Base-by-base conservation (phyloP, 2,113 vertebrate species). In the Eulemur rufifrons region DNA sequence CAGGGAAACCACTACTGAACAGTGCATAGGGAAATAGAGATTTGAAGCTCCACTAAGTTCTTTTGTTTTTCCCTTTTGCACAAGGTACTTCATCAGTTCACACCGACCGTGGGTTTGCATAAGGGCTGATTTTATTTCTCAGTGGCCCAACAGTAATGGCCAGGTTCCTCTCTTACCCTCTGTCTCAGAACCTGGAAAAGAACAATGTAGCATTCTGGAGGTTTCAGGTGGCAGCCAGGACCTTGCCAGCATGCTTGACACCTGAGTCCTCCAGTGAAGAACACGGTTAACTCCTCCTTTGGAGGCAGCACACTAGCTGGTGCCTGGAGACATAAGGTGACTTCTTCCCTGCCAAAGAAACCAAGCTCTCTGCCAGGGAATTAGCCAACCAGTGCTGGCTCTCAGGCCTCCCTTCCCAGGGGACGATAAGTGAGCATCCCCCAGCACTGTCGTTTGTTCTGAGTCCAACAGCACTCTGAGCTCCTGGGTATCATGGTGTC, bases 301-400 rank as follows among this genome's bases (percentile, higher is more conserved):
- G 92, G 89, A 95, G 64, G 45, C 95, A 76, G 95, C 90, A 69
- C 95, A 90, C 34, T 91, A 84, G 63, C 95, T 74, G 34, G 76
- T 95, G 95, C 86, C 87, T 90, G 81, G 81, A 97, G 94, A 97
- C 95, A 95, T 97, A 97, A 86, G 92, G 94, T 92, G 90, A 95
- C 77, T 87, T 92, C 95, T 88, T 96, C 66, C 78, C 87, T 98
- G 95, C 95, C 97, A 97, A 94, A 95, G 69, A 97, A 98, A 95
- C 89, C 93, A 96, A 97, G 89, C 69, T 37, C 34, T 64, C 71
- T 97, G 94, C 96, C 97, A 97, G 86, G n/a, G 71, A 91, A 50
- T 47, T 96, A 50, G 92, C 52, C 87, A 89, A 52, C 76, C 50
- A 34, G 81, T 52, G 82, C 87, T 76, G 42, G 68, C 95, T 98